Conservation (phyloP, 2,888 invertebrate genomes). For the Trissolcus japonicus region DNA sequence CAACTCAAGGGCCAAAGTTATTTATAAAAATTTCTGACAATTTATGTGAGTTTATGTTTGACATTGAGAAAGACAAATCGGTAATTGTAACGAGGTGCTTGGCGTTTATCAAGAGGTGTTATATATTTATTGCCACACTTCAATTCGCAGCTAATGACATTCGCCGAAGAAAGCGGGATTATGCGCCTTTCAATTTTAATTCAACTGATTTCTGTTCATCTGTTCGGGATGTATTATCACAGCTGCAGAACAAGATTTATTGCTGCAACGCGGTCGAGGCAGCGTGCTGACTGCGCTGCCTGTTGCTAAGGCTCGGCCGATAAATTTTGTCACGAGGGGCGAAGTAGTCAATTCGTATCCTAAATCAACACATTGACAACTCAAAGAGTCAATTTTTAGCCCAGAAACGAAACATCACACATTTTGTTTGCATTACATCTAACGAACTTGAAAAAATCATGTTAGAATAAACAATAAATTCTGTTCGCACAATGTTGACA, state of each 20-base stretch:
- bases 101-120: conserved; percentile 18
- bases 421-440: background rate
- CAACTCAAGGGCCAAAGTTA: no score
- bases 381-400: background rate
- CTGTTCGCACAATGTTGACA: no score
- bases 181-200: conserved; percentile 46
- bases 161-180: conserved; percentile 32
- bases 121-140: conserved; percentile 40
- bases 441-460: conserved; percentile 8
- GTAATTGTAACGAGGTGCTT: no score
- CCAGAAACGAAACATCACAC: background rate
- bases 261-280: conserved; percentile 22
- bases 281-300: conserved; percentile 33
- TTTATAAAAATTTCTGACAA: no score
- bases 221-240: conserved; percentile 41
- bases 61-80: background rate
- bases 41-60: background rate
- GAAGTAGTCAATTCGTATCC: conserved; percentile 19
- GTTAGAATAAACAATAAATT: no score
- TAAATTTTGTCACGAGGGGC: conserved; percentile 33
- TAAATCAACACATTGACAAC: conserved; percentile 14
- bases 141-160: conserved; percentile 38
- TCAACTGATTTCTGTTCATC: conserved; percentile 50
- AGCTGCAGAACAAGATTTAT: conserved; percentile 52
- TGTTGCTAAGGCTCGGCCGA: conserved; percentile 38